Evolutionary conservation across 2,113 vertebrate species (phyloP).

Genomic region (Leptosomus discolor): DNA sequence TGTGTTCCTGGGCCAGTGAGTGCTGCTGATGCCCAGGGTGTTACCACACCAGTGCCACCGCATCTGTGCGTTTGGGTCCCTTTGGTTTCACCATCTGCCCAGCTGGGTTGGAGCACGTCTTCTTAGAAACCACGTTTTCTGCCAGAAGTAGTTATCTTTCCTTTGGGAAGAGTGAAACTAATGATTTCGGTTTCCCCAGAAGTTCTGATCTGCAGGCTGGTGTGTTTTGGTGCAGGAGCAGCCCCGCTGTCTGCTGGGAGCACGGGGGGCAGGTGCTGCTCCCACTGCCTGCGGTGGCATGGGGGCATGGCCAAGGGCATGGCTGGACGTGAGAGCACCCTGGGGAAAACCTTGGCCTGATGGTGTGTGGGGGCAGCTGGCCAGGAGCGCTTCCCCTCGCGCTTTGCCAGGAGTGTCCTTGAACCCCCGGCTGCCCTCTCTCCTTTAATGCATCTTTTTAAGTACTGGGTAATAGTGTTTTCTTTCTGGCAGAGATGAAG

Average conservation of each 20-base stretch:
- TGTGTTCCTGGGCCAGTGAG: fast-evolving
- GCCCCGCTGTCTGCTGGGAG: fast-evolving
- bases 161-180: background rate
- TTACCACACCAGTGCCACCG: background rate
- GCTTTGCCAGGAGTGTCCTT: background rate
- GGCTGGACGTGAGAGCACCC: fast-evolving
- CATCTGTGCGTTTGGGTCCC: fast-evolving
- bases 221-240: fast-evolving
- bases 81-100: background rate
- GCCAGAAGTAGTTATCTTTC: background rate
- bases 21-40: background rate
- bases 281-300: fast-evolving
- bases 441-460: background rate
- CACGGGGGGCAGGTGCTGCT: background rate
- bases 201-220: no score
- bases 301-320: background rate
- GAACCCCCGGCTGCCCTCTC: background rate
- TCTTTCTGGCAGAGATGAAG: background rate
- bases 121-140: background rate
- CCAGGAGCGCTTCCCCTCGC: fast-evolving
- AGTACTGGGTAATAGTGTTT: background rate
- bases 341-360: background rate
- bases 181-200: background rate
- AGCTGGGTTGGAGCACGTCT: background rate
- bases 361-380: background rate